Percentiles rank a stretch among this genome's conserved stretches.
These are phyloP conservation scores for Dendrolimus houi DNA, from an alignment of 2,888 invertebrate species.

Conservation along the genomic window DNA sequence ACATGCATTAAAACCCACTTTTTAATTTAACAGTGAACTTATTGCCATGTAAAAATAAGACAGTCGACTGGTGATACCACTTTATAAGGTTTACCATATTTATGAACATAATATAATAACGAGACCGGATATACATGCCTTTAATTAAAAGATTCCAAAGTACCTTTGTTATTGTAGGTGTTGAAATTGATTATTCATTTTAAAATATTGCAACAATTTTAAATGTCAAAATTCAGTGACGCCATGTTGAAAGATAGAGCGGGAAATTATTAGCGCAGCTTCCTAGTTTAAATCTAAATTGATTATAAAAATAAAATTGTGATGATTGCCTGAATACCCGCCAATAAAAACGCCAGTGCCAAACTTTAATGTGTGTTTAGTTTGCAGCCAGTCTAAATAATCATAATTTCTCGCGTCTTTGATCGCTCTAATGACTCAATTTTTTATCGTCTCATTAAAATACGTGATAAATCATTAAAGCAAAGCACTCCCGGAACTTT, in stretches of 20 bases:
- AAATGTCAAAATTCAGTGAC: no score
- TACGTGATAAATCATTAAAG: neutral
- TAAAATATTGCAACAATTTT: no score
- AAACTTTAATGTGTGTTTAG: constrained; percentile 21
- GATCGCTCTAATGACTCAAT: constrained; percentile 21
- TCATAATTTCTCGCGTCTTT: constrained; percentile 18
- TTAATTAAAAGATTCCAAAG: no score
- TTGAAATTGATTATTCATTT: no score
- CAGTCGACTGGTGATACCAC: no score
- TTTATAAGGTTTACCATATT: no score
- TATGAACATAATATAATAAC: no score
- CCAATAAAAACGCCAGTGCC: constrained; percentile 20
- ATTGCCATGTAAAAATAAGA: no score
- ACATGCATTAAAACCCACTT: no score
- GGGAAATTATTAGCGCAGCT: constrained; percentile 1
- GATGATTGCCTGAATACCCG: constrained; percentile 9
- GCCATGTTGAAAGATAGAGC: neutral
- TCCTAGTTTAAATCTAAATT: constrained; percentile 3
- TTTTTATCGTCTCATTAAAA: constrained; percentile 14
- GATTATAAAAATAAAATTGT: constrained; percentile 16
- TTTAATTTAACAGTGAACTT: no score
- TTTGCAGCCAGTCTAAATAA: constrained; percentile 8
- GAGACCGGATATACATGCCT: no score
- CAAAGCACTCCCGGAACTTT: neutral
- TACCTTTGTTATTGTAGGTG: no score